Base-by-base conservation (phyloP, 2,888 invertebrate species). In the Andrena flavipes region DNA sequence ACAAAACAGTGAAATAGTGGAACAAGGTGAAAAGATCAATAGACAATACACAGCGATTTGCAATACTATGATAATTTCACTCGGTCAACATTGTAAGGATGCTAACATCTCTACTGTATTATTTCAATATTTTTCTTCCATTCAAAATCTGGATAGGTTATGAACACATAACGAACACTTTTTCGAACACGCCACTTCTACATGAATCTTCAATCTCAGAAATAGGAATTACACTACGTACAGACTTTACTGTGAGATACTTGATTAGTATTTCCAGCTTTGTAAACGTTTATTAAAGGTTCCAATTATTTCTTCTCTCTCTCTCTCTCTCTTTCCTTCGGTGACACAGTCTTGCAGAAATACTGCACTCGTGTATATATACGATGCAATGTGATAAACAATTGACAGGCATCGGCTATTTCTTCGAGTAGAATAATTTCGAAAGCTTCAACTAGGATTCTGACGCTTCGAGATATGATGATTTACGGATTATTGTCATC, bases 401-500 rank as follows among this genome's bases (percentile, higher is more conserved):
- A 73, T 79, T 74, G 70, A 30, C 63, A 76, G 68, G 8, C 62
- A 42, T 35, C 3, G n/a, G n/a, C 54, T 51, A 8, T 26, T 30
- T 51, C 48, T 13, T 16, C 20, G 20, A 51, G 26, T 42, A 35
- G 30, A 13, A 20, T 16, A 16, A 20, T 75, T 56, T 64, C 8
- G 35, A 59, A 23, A 77, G 29, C 20, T 59, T 59, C 13, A 16
- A 56, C n/a, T n/a, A 48, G 35, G 10, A 29, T 65, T 67, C 76
- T 10, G 33, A 81, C 64, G 60, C 60, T 64, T 65, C 67, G 30
- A 70, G 68, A 69, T 64, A 7, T 35, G 60, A 81, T 48, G 26
- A 86, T 48, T 20, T 20, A 82, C 33, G 59, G 16, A 59, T 68
- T 76, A 56, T 82, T 62, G 7, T 56, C 10, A 67, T 80, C 63